Evolutionary conservation across 30 jellyfish, hydroid and myxozoan genomes (phyloP).

Genomic region (Catostylus mosaicus): DNA sequence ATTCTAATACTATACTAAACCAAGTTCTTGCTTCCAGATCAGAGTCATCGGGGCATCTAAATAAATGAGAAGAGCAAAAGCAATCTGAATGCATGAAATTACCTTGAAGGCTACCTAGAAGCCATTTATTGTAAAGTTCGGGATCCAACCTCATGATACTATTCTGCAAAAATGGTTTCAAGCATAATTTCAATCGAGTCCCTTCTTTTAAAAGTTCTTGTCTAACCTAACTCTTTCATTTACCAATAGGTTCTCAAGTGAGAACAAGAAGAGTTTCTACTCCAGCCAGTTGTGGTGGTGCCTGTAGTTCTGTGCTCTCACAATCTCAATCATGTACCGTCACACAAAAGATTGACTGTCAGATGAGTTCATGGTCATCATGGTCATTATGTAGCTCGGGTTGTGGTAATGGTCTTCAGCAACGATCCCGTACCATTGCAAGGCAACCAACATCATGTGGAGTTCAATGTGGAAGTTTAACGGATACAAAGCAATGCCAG

Average conservation of each 20-base stretch:
- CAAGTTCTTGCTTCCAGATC: too few species aligned
- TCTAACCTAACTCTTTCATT: background rate
- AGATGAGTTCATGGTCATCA: slow-evolving; percentile 77
- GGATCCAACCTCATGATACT: too few species aligned
- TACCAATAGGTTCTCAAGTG: slow-evolving; percentile 59
- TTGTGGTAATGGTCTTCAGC: slow-evolving; percentile 81
- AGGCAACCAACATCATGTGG: slow-evolving; percentile 73
- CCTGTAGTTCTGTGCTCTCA: slow-evolving; percentile 56
- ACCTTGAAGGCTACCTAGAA: too few species aligned
- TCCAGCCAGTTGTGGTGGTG: slow-evolving; percentile 78
- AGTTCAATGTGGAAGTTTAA: slow-evolving; percentile 55
- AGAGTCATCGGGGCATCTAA: too few species aligned
- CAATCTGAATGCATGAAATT: too few species aligned
- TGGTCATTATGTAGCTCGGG: slow-evolving; percentile 87
- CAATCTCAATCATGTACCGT: slow-evolving; percentile 72
- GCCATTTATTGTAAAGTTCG: too few species aligned
- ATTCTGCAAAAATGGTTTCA: too few species aligned
- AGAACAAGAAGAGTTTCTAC: slow-evolving; percentile 70
- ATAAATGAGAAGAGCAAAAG: too few species aligned
- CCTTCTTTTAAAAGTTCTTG: too few species aligned
- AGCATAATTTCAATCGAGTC: too few species aligned
- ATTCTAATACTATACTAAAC: too few species aligned
- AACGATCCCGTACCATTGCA: slow-evolving; percentile 69
- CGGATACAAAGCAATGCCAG: slow-evolving; percentile 61
- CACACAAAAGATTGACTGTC: slow-evolving; percentile 71